A percentile compares a stretch with the other conserved stretches of the same genome.
Evolutionary conservation across 2,113 vertebrate species (phyloP).

Genomic region (Silurus asotus): DNA sequence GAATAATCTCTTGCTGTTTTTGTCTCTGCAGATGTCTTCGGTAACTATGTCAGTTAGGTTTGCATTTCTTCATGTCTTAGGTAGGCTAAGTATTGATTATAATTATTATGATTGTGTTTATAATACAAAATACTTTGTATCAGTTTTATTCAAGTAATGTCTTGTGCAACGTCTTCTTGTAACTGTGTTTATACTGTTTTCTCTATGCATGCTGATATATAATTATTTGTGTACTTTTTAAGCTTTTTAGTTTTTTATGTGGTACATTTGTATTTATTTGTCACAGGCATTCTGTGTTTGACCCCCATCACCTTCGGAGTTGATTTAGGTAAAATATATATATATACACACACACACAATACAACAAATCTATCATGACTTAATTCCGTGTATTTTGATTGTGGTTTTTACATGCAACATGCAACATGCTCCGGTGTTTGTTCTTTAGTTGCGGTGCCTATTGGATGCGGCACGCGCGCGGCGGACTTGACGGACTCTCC

Average conservation of each 20-base stretch:
- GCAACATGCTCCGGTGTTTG: conserved; percentile 3
- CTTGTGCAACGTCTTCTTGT: background rate
- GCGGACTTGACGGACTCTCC: background rate
- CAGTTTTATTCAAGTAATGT: background rate
- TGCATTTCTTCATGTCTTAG: conserved; percentile 55
- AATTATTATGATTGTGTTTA: background rate
- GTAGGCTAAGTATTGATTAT: conserved; percentile 37
- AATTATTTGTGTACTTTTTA: background rate
- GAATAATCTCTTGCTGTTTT: conserved; percentile 26
- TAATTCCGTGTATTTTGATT: background rate
- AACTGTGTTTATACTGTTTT: background rate
- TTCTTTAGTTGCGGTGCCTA: conserved; percentile 70
- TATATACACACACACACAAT: too few relatives aligned
- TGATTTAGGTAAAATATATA: conserved; percentile 39
- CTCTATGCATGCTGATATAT: background rate
- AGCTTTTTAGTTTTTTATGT: background rate
- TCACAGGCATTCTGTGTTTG: conserved; percentile 54
- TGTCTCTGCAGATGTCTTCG: conserved; percentile 50
- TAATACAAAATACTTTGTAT: background rate
- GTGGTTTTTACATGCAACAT: background rate
- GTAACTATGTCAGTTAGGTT: conserved; percentile 51
- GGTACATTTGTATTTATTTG: background rate
- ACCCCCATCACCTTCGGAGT: conserved; percentile 49
- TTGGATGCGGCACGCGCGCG: conserved; percentile 83
- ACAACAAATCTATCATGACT: background rate